Evolutionary conservation across 1,140 invertebrate species (phyloP).

Genomic region (Drosophila lini): DNA sequence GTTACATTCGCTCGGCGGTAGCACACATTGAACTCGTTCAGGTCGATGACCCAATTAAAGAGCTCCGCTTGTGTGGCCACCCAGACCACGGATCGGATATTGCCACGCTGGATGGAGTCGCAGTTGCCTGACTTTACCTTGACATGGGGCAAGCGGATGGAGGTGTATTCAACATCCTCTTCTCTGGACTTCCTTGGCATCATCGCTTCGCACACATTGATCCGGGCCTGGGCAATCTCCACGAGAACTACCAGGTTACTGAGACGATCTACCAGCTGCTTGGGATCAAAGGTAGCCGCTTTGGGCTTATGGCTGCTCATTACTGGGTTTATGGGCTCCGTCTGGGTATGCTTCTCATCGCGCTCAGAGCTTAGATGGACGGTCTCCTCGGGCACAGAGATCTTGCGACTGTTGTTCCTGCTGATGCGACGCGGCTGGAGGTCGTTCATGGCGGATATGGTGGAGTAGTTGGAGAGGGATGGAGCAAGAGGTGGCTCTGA

Average conservation of each 20-base stretch:
- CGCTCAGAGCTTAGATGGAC: slow-evolving; percentile 77
- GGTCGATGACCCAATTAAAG: slow-evolving; percentile 64
- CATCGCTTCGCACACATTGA: slow-evolving; percentile 64
- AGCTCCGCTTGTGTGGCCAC: slow-evolving; percentile 20
- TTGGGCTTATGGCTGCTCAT: background rate
- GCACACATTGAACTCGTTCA: slow-evolving; percentile 56
- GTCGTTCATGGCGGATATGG: slow-evolving; percentile 39
- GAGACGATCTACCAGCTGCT: slow-evolving; percentile 36
- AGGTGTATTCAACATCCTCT: slow-evolving; percentile 42
- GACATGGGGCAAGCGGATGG: slow-evolving; percentile 43
- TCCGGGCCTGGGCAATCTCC: slow-evolving; percentile 51
- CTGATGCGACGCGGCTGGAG: slow-evolving; percentile 42
- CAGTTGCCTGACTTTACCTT: slow-evolving; percentile 55
- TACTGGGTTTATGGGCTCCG: slow-evolving; percentile 23
- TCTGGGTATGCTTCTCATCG: slow-evolving; percentile 62
- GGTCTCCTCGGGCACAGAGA: slow-evolving; percentile 73
- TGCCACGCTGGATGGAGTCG: slow-evolving; percentile 62
- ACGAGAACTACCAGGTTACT: slow-evolving; percentile 54
- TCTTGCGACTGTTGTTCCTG: slow-evolving; percentile 50
- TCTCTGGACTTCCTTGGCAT: slow-evolving; percentile 18
- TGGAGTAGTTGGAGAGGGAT: slow-evolving; percentile 52
- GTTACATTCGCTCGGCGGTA: slow-evolving; percentile 12
- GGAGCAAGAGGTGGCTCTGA: slow-evolving; percentile 26
- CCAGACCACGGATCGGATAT: slow-evolving; percentile 46
- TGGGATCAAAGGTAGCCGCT: slow-evolving; percentile 8